Base-by-base conservation (phyloP, 2,888 invertebrate species). In the Bedellia somnulentella region DNA sequence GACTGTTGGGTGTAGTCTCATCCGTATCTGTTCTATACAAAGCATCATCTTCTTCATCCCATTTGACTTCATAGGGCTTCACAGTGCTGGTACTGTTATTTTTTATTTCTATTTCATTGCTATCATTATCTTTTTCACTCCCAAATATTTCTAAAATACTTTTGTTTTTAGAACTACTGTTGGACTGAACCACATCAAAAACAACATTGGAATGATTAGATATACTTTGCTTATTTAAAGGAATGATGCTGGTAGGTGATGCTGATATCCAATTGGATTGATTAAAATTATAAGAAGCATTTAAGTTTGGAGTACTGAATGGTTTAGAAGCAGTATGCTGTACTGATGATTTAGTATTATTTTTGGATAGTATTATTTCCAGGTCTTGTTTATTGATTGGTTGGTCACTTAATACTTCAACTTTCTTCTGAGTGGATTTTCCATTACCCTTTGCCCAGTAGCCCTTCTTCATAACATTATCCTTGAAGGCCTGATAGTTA, bases 11-110 rank as follows among this genome's bases (percentile, higher is more conserved):
- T n/a, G n/a, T n/a, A n/a, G n/a, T n/a, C n/a, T n/a, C n/a, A n/a
- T n/a, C n/a, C n/a, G n/a, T n/a, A 30, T 59, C 58, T 21, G 52
- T 42, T 40, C 57, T 62, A 40, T 77, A 77, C 15, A 77, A 57
- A 32, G 62, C 75, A 37, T 76, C 76, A 41, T 77, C 76, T 40
- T 75, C 75, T 32, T 64, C 71, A 45, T 75, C 62, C 75, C 75
- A 71, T 32, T 59, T 49, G 30, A 50, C 49, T 39, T 67, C 64
- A 42, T 58, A 60, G 22, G 35, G 45, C 53, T 54, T 63, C 22
- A 43, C 46, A 12, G 46, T 40, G 43, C 37, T 48, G 16, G 56
- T 52, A 47, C 45, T 53, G n/a, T 53, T 56, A 27, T 27, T 16
- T 11, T 10, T 5, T 23, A 27, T 24, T 13, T 63, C 49, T 17